Evolutionary conservation across 2,113 vertebrate genomes (phyloP).

Genomic region (Aegithalos caudatus): DNA sequence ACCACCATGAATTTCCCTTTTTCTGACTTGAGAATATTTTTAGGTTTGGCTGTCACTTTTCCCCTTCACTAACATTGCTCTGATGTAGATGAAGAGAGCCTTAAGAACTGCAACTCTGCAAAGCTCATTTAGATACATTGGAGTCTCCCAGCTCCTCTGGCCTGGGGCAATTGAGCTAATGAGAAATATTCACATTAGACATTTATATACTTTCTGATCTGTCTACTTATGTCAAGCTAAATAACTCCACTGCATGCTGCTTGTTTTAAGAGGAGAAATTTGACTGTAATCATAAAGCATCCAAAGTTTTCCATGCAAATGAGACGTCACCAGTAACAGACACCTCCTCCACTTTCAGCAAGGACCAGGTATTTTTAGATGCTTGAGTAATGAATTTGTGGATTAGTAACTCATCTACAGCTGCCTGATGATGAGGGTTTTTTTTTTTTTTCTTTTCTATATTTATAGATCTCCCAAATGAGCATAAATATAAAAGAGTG

Average conservation of each 20-base stretch:
- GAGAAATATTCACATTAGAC: neutral
- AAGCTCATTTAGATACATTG: neutral
- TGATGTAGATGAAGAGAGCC: neutral
- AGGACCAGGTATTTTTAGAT: slow-evolving; percentile 45
- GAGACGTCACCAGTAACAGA: neutral
- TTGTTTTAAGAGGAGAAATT: neutral
- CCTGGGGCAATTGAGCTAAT: neutral
- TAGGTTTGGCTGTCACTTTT: neutral
- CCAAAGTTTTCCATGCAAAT: neutral
- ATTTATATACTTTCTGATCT: neutral
- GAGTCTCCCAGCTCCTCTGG: neutral
- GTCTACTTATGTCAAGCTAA: neutral
- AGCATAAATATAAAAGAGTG: slow-evolving; percentile 33
- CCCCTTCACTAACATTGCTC: neutral
- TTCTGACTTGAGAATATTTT: neutral
- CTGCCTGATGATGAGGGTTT: neutral
- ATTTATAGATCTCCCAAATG: slow-evolving; percentile 41
- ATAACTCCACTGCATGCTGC: neutral
- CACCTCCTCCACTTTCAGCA: slow-evolving; percentile 23
- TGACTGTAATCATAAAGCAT: neutral
- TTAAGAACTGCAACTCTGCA: neutral
- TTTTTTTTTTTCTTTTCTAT: neutral
- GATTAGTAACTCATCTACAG: slow-evolving; percentile 35
- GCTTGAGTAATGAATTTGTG: slow-evolving; percentile 41
- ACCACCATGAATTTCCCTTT: neutral